Conservation (phyloP, 2,113 vertebrate species). For the Climacteris rufus region DNA sequence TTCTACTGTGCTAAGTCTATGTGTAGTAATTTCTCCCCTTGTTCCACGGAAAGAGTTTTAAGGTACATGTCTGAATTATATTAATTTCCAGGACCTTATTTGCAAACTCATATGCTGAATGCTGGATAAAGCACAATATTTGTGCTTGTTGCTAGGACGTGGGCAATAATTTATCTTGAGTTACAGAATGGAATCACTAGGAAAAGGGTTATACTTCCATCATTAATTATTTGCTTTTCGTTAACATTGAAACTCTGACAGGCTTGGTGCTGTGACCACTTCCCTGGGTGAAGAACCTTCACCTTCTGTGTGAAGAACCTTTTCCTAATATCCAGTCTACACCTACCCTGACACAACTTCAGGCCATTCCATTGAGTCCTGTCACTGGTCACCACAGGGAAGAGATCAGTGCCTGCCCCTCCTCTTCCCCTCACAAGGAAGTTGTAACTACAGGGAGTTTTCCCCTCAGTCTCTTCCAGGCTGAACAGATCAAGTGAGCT, state of each 20-base stretch:
- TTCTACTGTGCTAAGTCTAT: neutral
- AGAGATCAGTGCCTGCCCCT: neutral
- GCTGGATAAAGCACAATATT: constrained; percentile 39
- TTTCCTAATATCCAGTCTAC: neutral
- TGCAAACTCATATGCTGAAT: neutral
- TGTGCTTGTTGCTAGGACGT: constrained; percentile 64
- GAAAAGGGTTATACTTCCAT: neutral
- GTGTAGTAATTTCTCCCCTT: neutral
- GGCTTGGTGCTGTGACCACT: neutral
- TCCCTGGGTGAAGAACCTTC: neutral
- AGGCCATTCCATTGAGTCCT: accelerated
- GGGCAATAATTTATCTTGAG: neutral
- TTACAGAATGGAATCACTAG: constrained; percentile 27
- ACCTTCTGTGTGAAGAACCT: neutral
- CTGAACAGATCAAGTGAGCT: neutral
- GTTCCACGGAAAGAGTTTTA: constrained; percentile 20
- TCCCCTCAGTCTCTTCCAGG: neutral
- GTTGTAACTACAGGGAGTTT: neutral
- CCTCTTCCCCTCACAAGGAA: accelerated
- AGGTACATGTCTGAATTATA: constrained; percentile 21
- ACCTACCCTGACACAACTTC: neutral
- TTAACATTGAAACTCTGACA: neutral
- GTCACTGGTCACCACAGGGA: neutral
- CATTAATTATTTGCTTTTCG: neutral
- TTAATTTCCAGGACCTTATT: constrained; percentile 37